phyloP scores from a whole-genome alignment of 2,113 vertebrate genomes.

The Anarhynchus alexandrinus region DNA sequence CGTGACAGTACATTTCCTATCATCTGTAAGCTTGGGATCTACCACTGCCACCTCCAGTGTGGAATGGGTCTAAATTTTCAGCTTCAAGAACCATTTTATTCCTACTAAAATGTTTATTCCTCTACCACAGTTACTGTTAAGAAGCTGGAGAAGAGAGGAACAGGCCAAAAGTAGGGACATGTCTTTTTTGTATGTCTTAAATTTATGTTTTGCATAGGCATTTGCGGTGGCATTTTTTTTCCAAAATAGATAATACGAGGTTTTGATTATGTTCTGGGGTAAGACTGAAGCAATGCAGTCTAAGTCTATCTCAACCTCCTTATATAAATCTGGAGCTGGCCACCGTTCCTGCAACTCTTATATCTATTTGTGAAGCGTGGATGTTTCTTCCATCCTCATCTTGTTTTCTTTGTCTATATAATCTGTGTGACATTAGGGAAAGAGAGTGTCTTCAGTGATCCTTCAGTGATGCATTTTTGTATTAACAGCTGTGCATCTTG shows the following conservation, averaged over 20 bases:
- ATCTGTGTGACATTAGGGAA: neutral
- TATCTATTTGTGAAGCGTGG: neutral
- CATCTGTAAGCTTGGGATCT: neutral
- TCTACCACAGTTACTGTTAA: neutral
- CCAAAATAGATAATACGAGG: neutral
- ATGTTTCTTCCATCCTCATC: neutral
- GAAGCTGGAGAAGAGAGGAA: neutral
- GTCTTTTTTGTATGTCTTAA: neutral
- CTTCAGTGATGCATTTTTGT: neutral
- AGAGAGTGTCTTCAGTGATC: neutral
- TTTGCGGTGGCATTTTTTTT: neutral
- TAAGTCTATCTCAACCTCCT: neutral
- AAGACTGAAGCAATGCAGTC: neutral
- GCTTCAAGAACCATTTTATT: neutral
- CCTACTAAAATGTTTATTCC: neutral
- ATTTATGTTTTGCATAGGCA: neutral
- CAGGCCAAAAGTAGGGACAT: neutral
- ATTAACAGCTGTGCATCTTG: neutral
- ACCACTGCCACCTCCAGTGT: neutral
- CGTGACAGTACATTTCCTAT: neutral
- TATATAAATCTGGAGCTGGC: neutral
- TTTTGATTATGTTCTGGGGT: neutral
- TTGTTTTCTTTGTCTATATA: neutral
- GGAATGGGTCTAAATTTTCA: neutral
- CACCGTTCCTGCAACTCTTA: neutral